Conservation (phyloP, 2,113 vertebrate species). For the Xenus cinereus region DNA sequence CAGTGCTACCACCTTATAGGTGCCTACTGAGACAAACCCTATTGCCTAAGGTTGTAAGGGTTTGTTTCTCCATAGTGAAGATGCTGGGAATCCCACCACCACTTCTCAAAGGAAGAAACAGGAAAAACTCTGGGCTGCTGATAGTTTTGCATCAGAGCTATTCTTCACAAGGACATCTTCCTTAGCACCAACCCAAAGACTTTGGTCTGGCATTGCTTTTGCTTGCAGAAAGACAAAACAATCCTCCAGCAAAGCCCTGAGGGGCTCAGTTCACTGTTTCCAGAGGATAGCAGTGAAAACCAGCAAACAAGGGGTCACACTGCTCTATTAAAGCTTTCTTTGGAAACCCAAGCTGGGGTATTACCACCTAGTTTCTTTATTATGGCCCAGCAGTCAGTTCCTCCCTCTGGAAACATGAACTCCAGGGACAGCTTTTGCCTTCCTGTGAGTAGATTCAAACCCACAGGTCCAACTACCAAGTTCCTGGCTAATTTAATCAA, state of each 20-base stretch:
- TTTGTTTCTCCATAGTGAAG: neutral
- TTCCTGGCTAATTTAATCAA: neutral
- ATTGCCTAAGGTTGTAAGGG: neutral
- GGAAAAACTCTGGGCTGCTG: neutral
- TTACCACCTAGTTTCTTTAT: neutral
- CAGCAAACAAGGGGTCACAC: neutral
- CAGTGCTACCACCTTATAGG: neutral
- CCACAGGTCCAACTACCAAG: neutral
- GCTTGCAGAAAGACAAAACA: neutral
- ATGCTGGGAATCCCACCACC: neutral
- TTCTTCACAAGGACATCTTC: neutral
- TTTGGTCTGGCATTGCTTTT: neutral
- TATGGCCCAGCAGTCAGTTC: neutral
- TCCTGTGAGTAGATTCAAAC: neutral
- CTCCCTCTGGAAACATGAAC: neutral
- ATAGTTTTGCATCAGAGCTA: neutral
- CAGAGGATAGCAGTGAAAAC: neutral
- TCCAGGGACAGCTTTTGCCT: neutral
- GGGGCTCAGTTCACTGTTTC: neutral
- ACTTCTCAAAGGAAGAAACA: neutral
- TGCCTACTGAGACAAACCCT: neutral
- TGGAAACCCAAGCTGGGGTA: neutral
- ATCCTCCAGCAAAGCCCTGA: neutral
- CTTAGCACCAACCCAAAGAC: neutral
- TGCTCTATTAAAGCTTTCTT: neutral